Base-by-base conservation (phyloP, 2,888 invertebrate genomes). In the Notodonta dromedarius region DNA sequence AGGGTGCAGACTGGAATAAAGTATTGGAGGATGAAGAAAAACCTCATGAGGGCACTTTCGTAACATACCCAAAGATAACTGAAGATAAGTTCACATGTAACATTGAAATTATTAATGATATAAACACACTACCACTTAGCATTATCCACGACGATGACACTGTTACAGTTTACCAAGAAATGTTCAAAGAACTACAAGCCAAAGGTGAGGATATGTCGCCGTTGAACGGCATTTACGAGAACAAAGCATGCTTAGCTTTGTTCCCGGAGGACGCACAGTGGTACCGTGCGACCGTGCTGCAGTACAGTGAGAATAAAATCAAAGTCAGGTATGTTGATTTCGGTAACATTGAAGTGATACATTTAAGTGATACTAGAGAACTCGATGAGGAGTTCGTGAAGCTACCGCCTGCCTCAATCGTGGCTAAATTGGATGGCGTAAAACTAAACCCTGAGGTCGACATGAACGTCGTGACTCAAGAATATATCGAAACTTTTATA, bases 311-410 rank as follows among this genome's bases (percentile, higher is more conserved):
- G 46, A 73, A 76, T 7, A 76, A 83, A 58, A 93, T 96, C 0
- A 94, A 94, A 74, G 95, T 97, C 0, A 90, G 93, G 68, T 98
- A 96, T 83, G 95, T 97, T 0, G 97, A 98, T 85, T 97, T 95
- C 77, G 96, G 97, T 2, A 96, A 97, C 75, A 84, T 90, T 8
- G 95, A 95, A 78, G 74, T 89, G 0, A 86, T 96, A 24, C 68
- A 91, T 0, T 71, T 87, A 24, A 74, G 83, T 9, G 85, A 94
- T 65, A 83, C 95, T 0, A 93, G 93, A 61, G 91, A 91, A 76
- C 94, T 95, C 61, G 87, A 85, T 48, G 82, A 87, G 0, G 89
- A 94, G 40, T 94, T 95, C 86, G 76, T 91, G 1, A 76, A 83
- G 50, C 82, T 95, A 59, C 95, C 95, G 0, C 91, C 95, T 4